Evolutionary conservation across 2,797 vertebrate genomes (phyloP), one percentile per base, ranked within the genome.

Genomic region (Cheracebus regulus): DNA sequence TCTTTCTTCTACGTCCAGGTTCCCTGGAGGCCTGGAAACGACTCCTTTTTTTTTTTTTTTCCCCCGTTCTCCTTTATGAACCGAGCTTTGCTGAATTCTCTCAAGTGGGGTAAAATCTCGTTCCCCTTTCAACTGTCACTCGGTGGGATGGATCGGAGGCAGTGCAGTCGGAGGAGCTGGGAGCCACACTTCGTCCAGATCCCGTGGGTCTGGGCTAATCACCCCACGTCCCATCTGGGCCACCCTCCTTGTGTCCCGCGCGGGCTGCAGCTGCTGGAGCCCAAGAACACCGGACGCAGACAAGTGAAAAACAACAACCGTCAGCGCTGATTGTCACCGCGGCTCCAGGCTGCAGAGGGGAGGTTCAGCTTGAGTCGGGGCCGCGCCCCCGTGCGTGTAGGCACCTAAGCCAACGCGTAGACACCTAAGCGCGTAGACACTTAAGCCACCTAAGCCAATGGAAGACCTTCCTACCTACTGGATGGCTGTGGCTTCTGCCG

Each of bases 401-500:
- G 7, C 7, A 13, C 58, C 26, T 30, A 13, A 1, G 15, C 4
- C 11, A 1, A 76, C 26, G 7, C 0, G 50, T 10, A 2, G 10
- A 10, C 7, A 13, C 58, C 17, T 36, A 48, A 64, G 19, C 30
- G 13, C 0, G 50, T 7, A 2, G 9, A 9, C 6, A 9, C 48
- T 14, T 36, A 55, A 55, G 52, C 28, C 1, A 19, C 3, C 14
- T 0, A 19, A 1, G 15, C 4, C 11, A 1, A 80, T 1, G 22
- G 15, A 73, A 22, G 39, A n/a, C 7, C 58, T 19, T 83, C 96
- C 92, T 93, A 98, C 97, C 97, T 88, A 64, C 10, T 5, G 6
- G 14, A 5, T n/a, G 0, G 30, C 0, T 0, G 1, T 0, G 0
- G 0, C 30, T 15, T 36, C 28, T 78, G 48, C 20, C 0, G 14